These are phyloP conservation scores for Cydia pomonella DNA, from an alignment of 1,140 invertebrate genomes.

Conservation along the genomic window DNA sequence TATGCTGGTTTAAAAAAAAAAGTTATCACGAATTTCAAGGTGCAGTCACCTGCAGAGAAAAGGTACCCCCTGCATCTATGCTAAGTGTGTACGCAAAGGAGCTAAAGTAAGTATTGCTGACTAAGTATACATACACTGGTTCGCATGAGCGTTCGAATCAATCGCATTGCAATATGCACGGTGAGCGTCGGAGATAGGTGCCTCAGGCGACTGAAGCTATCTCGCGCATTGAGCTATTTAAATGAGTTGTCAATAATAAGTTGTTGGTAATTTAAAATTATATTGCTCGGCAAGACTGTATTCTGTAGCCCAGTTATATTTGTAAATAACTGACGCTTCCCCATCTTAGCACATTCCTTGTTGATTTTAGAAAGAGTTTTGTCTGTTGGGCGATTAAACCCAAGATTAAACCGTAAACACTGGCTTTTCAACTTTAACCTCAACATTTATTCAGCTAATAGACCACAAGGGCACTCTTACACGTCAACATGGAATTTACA, in stretches of 20 bases:
- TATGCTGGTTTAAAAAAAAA: no score
- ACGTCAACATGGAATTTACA: no score
- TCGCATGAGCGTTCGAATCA: background rate
- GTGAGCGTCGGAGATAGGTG: conserved; percentile 42
- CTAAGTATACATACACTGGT: background rate
- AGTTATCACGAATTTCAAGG: no score
- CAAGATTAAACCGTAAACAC: no score
- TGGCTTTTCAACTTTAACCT: no score
- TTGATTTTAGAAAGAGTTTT: background rate
- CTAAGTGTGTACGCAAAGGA: no score
- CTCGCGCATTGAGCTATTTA: conserved; percentile 51
- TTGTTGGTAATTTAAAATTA: conserved; percentile 47
- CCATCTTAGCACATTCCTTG: background rate
- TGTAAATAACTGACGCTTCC: background rate
- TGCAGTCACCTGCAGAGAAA: no score
- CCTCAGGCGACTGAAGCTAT: conserved; percentile 40
- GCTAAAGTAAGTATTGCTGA: no score
- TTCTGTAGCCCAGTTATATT: background rate
- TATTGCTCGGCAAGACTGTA: conserved; percentile 20
- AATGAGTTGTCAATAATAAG: conserved; percentile 60
- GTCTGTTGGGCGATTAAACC: no score
- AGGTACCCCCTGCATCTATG: no score
- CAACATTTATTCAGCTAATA: no score
- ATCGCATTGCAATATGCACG: background rate
- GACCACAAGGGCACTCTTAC: no score